These are phyloP conservation scores for Abramis brama DNA, from an alignment of 2,113 vertebrate genomes.

Conservation along the genomic window DNA sequence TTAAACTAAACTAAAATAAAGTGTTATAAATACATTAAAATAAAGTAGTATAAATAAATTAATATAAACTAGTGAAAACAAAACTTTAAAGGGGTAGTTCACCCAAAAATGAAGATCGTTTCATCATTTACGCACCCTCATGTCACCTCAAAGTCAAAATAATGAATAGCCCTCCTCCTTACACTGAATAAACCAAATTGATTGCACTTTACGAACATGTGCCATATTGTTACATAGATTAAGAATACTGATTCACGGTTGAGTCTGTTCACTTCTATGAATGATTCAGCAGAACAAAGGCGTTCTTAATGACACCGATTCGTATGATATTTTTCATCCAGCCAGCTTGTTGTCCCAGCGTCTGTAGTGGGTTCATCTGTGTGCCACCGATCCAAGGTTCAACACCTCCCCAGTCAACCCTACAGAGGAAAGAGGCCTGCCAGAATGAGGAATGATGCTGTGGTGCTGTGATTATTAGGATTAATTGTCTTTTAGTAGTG, in stretches of 20 bases:
- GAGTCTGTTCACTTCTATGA: background rate
- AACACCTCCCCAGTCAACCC: constrained; percentile 89
- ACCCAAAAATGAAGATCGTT: no score
- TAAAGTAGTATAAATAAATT: no score
- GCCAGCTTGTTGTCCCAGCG: constrained; percentile 66
- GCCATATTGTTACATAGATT: background rate
- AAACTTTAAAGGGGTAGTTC: no score
- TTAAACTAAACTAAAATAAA: no score
- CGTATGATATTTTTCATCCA: constrained; percentile 39
- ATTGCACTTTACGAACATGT: constrained; percentile 29
- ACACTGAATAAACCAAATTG: constrained; percentile 5
- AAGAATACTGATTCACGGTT: constrained; percentile 18
- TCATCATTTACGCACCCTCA: no score
- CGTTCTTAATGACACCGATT: background rate
- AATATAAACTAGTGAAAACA: no score
- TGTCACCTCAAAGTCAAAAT: constrained; percentile 19
- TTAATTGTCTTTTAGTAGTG: constrained; percentile 98
- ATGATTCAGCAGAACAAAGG: constrained; percentile 27
- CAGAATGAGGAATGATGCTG: constrained; percentile 96
- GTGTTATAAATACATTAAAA: no score
- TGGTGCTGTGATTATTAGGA: constrained; percentile 94
- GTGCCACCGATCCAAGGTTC: constrained; percentile 74
- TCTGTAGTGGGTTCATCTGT: constrained; percentile 77
- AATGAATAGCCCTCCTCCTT: background rate
- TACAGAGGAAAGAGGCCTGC: constrained; percentile 89